Evolutionary conservation across 2,888 invertebrate genomes (phyloP).

Genomic region (Cantharis rustica): DNA sequence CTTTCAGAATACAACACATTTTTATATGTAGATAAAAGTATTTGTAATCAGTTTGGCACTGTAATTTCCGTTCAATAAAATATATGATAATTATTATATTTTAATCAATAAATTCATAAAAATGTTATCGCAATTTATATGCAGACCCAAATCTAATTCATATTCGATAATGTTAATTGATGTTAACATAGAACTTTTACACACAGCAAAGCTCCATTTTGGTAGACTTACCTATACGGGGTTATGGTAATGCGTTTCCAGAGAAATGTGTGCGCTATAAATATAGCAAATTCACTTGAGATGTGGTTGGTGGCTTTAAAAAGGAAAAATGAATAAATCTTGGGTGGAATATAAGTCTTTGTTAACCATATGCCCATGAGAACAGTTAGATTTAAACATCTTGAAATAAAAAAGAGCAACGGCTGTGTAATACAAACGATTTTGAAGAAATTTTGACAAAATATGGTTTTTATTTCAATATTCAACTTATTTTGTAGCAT

Average conservation of each 20-base stretch:
- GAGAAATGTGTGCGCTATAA: background rate
- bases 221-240: background rate
- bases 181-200: background rate
- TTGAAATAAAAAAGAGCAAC: background rate
- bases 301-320: background rate
- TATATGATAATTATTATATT: background rate
- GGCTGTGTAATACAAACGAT: background rate
- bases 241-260: background rate
- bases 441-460: background rate
- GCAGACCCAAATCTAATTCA: background rate
- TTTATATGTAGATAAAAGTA: background rate
- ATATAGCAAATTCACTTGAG: background rate
- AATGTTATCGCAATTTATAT: background rate
- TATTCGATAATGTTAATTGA: background rate
- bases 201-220: background rate
- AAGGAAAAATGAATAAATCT: background rate
- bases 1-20: background rate
- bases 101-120: background rate
- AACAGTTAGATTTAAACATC: background rate
- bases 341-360: background rate
- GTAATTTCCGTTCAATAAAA: background rate
- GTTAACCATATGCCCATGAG: background rate
- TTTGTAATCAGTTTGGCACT: background rate
- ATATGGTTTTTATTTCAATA: background rate
- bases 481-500: no score